Percentiles rank a stretch among this genome's conserved stretches.
Conservation (phyloP, 2,888 invertebrate genomes). For the Agriotes lineatus region DNA sequence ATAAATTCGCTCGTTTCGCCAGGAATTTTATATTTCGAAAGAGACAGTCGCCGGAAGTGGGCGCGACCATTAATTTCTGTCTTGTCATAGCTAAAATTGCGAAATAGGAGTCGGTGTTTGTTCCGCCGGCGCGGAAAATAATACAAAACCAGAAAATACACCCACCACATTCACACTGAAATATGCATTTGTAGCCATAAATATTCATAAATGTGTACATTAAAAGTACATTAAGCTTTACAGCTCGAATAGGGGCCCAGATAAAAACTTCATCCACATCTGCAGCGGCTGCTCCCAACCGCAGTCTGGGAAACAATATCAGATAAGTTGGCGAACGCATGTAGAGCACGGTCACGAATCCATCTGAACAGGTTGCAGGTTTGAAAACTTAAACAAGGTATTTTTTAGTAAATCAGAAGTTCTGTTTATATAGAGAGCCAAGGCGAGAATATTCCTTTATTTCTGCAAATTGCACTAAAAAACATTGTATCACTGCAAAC, state of each 20-base stretch:
- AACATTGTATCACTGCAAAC: too few species aligned
- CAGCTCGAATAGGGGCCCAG: conserved; percentile 1
- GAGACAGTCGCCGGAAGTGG: background rate
- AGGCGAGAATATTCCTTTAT: too few species aligned
- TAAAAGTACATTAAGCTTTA: conserved; percentile 24
- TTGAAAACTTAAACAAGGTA: too few species aligned
- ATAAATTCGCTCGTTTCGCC: too few species aligned
- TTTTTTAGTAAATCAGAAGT: too few species aligned
- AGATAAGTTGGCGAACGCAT: background rate
- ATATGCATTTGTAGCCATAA: conserved; percentile 17
- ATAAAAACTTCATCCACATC: conserved; percentile 12
- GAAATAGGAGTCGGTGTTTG: conserved; percentile 2
- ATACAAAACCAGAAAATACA: conserved; percentile 16
- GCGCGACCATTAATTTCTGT: background rate
- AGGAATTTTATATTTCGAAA: background rate
- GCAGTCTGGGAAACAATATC: background rate
- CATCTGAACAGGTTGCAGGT: too few species aligned
- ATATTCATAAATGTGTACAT: conserved; percentile 25
- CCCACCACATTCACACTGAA: conserved; percentile 16
- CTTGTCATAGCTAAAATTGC: conserved; percentile 1
- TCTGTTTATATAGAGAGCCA: too few species aligned
- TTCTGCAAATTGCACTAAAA: too few species aligned
- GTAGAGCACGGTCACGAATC: too few species aligned
- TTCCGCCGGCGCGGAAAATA: background rate
- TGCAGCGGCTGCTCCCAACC: conserved; percentile 1